Conservation (phyloP, 2,888 invertebrate genomes). For the Ornithoptera alexandrae region DNA sequence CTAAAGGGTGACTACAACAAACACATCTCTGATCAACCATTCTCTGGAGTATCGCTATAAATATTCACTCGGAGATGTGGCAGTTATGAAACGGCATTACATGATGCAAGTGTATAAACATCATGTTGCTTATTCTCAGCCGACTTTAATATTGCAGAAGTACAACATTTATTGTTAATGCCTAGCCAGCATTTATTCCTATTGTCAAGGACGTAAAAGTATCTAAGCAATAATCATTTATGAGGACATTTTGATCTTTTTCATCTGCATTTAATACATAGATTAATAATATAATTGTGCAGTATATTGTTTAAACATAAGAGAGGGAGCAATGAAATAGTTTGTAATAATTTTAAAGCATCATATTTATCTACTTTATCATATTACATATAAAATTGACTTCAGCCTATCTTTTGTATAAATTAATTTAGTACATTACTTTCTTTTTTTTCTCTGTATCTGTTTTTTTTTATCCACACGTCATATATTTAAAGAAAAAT, state of each 20-base stretch:
- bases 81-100: no score
- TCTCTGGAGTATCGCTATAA: not conserved
- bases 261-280: conserved; percentile 3
- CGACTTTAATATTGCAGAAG: no score
- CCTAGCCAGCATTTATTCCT: not conserved
- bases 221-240: not conserved
- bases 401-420: not conserved
- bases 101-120: no score
- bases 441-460: not conserved
- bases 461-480: not conserved
- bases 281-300: not conserved
- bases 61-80: conserved; percentile 8
- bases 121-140: not conserved
- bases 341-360: not conserved
- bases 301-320: conserved; percentile 10
- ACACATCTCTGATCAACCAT: conserved; percentile 4
- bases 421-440: not conserved
- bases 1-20: not conserved
- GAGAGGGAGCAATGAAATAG: not conserved
- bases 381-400: not conserved
- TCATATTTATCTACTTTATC: not conserved
- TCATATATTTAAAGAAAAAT: not conserved
- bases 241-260: conserved; percentile 25
- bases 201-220: not conserved
- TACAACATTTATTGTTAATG: not conserved